Conservation (phyloP, 2,797 vertebrate genomes). For the Anguilla pacifica region DNA sequence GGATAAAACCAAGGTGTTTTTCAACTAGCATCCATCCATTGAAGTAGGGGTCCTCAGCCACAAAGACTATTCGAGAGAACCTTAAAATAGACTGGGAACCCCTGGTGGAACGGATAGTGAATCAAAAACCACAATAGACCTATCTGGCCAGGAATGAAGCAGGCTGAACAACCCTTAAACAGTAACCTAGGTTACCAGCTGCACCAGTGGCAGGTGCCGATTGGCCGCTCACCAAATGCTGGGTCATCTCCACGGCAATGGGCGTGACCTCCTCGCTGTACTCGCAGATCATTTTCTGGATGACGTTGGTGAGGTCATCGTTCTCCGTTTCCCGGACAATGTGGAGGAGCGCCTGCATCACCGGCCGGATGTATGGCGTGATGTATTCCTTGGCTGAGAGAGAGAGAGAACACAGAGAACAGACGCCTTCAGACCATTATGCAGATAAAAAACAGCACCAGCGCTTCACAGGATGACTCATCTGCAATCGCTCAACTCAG, state of each 20-base stretch:
- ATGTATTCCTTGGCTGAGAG: constrained; percentile 95
- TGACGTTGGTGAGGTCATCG: constrained; percentile 98
- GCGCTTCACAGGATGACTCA: background rate
- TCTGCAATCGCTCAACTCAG: background rate
- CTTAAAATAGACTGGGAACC: background rate
- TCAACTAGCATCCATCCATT: background rate
- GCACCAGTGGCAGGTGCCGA: background rate
- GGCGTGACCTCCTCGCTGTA: constrained; percentile 99
- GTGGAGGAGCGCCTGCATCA: constrained; percentile 98
- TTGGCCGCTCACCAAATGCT: constrained; percentile 88
- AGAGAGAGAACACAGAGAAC: constrained; percentile 4
- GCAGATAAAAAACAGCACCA: background rate
- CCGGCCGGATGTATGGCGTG: constrained; percentile 92
- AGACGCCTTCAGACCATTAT: background rate
- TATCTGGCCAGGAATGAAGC: background rate
- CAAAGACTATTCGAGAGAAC: background rate
- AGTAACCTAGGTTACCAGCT: background rate
- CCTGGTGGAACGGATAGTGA: background rate
- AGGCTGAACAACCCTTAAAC: background rate
- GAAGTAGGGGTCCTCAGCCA: background rate
- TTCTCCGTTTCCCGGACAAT: constrained; percentile 99
- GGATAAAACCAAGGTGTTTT: background rate
- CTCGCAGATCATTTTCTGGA: constrained; percentile 99
- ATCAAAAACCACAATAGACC: background rate
- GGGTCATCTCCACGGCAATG: constrained; percentile 99